Evolutionary conservation across 2,888 invertebrate genomes (phyloP), one percentile per base, ranked within the genome.

Genomic region (Tetropium fuscum): DNA sequence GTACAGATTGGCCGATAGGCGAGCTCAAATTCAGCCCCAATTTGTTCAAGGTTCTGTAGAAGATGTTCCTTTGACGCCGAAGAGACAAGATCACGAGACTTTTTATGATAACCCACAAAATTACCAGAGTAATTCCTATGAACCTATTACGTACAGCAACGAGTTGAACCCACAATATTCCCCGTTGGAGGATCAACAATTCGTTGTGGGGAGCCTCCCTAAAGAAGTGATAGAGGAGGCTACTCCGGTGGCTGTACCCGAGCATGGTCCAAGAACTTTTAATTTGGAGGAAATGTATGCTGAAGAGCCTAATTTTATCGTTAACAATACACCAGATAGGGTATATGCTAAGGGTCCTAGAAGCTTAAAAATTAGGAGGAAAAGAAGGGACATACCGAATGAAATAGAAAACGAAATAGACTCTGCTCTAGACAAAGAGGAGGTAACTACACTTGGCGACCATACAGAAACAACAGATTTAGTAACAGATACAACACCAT

Each of bases 181-280:
- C 2, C 18, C 41, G 22, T 6, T 2, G 2, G 36, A 56, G 11
- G 60, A 58, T 8, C 63, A 74, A 44, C 87, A 89, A 74, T 90
- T 89, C 76, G 89, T 90, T 0, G 89, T 89, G 1, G 89, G 89
- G 0, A 89, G 85, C 69, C 82, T 88, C 0, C 87, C 88, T 0
- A 87, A 88, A 74, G 87, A 88, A 59, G 71, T 63, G 4, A 57
- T 66, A 2, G 64, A 70, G n/a, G 81, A 84, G 20, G 84, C 81
- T 1, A 86, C 87, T 1, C 86, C 87, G 0, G 86, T 84, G 2
- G 84, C 86, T 3, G 88, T 88, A 2, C 88, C 88, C 0, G 88
- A 88, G 78, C 88, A 88, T 75, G 88, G 88, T 1, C 89, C 88
- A 0, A 81, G 88, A 70, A 84, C 71, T 53, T 61, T 78, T 5